phyloP scores from a whole-genome alignment of 2,113 vertebrate genomes.

The Eublepharis macularius region DNA sequence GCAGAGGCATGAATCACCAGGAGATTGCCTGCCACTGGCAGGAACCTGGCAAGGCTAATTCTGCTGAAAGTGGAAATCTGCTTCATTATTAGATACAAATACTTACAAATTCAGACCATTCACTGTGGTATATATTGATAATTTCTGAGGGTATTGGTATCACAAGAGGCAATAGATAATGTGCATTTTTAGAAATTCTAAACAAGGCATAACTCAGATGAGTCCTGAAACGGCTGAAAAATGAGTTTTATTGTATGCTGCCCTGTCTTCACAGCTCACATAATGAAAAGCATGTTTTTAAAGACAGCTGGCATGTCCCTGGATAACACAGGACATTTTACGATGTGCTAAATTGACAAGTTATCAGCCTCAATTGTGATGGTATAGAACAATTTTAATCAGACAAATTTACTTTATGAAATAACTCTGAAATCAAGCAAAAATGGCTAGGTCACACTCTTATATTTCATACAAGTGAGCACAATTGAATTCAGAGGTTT shows the following conservation, averaged over 20 bases:
- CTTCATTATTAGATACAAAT: too few species aligned
- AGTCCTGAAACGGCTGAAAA: neutral
- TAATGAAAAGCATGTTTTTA: neutral
- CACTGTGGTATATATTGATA: too few species aligned
- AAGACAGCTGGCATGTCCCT: slow-evolving; percentile 19
- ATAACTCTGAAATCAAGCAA: slow-evolving; percentile 59
- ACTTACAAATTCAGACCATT: too few species aligned
- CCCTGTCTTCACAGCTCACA: slow-evolving; percentile 27
- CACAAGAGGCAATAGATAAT: neutral
- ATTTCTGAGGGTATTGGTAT: neutral
- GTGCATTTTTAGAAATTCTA: neutral
- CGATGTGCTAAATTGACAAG: slow-evolving; percentile 43
- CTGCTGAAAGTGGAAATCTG: too few species aligned
- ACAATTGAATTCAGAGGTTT: slow-evolving; percentile 58
- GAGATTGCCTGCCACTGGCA: too few species aligned
- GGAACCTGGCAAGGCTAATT: too few species aligned
- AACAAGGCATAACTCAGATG: neutral
- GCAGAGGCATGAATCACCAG: too few species aligned
- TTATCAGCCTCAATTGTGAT: slow-evolving; percentile 31
- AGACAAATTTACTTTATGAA: slow-evolving; percentile 57
- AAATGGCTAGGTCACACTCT: slow-evolving; percentile 62
- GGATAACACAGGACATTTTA: slow-evolving; percentile 49
- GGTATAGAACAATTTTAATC: slow-evolving; percentile 64
- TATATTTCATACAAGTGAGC: slow-evolving; percentile 53
- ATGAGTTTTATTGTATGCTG: neutral